Evolutionary conservation across 2,888 invertebrate genomes (phyloP).

Genomic region (Tanypteryx hageni): DNA sequence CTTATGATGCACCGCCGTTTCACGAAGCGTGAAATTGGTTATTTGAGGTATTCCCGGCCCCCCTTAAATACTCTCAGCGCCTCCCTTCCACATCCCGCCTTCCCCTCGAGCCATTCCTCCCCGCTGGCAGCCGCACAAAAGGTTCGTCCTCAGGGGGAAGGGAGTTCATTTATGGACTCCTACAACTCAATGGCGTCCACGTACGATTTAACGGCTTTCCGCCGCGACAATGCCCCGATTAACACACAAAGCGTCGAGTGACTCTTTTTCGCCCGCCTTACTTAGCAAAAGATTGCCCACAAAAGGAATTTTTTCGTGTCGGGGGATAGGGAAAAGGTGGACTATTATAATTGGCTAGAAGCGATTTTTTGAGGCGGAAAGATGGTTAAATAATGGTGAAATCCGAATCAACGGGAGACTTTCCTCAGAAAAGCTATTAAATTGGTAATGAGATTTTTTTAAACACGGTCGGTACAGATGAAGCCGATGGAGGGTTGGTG

Average conservation of each 20-base stretch:
- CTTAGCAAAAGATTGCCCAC: conserved; percentile 34
- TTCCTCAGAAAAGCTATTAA: conserved; percentile 28
- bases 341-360: conserved; percentile 18
- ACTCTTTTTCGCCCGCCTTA: conserved; percentile 24
- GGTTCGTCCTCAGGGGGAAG: background rate
- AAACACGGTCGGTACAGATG: background rate
- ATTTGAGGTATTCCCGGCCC: conserved; percentile 51
- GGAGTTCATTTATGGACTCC: conserved; percentile 22
- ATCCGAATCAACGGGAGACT: conserved; percentile 30
- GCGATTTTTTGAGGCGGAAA: conserved; percentile 24
- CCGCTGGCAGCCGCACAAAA: conserved; percentile 31
- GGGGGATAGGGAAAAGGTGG: conserved; percentile 37
- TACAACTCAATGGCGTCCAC: conserved; percentile 34
- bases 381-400: conserved; percentile 32
- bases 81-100: background rate
- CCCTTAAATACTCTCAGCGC: conserved; percentile 15
- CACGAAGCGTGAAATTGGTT: conserved; percentile 60
- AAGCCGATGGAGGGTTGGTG: background rate
- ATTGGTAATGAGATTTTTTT: conserved; percentile 36
- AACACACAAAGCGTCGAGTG: conserved; percentile 34
- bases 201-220: conserved; percentile 38
- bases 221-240: conserved; percentile 58
- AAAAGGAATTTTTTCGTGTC: conserved; percentile 33
- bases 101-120: background rate
- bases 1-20: conserved; percentile 53